A percentile compares a stretch with the other conserved stretches of the same genome.
Evolutionary conservation across 2,797 vertebrate genomes (phyloP).

Genomic region (Pantherophis vulpinus): DNA sequence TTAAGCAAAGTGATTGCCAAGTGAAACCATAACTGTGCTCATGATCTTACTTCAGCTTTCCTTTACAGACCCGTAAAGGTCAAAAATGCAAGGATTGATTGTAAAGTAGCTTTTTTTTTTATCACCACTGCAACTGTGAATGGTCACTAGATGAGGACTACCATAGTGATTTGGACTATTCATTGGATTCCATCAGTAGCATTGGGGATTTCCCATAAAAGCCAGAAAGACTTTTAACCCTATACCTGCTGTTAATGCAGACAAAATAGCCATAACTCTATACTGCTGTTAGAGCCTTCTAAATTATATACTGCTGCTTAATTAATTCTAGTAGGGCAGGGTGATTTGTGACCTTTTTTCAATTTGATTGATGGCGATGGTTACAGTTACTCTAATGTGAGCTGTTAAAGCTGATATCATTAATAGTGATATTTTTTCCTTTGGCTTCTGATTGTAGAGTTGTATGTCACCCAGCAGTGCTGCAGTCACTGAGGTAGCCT

Average conservation of each 20-base stretch:
- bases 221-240: neutral
- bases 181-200: neutral
- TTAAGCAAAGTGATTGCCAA: neutral
- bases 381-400: neutral
- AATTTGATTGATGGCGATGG: neutral
- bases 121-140: neutral
- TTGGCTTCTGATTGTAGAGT: neutral
- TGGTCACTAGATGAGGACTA: neutral
- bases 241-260: neutral
- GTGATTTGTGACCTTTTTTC: neutral
- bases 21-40: neutral
- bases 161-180: neutral
- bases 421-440: neutral
- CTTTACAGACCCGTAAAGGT: neutral
- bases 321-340: neutral
- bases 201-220: neutral
- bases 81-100: neutral
- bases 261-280: neutral
- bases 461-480: neutral
- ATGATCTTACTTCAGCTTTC: neutral
- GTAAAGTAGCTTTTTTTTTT: neutral
- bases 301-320: neutral
- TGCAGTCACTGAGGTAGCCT: neutral
- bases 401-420: neutral
- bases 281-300: neutral